Base-by-base conservation (phyloP, 2,113 vertebrate genomes). In the Pavo muticus region DNA sequence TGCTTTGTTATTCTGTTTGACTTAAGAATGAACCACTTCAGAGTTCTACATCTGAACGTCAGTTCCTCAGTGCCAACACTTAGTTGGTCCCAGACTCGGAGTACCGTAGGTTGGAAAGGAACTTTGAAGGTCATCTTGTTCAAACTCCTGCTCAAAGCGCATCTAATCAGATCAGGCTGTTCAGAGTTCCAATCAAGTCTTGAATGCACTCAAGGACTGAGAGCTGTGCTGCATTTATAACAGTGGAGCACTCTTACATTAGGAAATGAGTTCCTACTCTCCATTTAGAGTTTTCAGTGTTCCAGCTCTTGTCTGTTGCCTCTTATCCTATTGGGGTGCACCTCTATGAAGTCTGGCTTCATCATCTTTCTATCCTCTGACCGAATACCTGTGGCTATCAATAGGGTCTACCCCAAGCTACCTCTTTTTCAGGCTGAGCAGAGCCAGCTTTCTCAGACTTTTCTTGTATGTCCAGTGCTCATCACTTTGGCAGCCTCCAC, bases 351-450 rank as follows among this genome's bases (percentile, higher is more conserved):
- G 15, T 30, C 29, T 54, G 25, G 11, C 32, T 78, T 19, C 21
- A 44, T 48, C 25, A 42, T 69, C 40, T 70, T 30, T 73, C 42
- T 64, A 15, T 94, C 37, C 29, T 74, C 61, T 83, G 25, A n/a
- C 8, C 0, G 0, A 3, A 3, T 69, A 78, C 18, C 44, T 64
- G 11, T 39, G 69, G 42, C 30, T 67, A 69, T 25, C 24, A 23
- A 12, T 57, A n/a, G 75, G 24, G 14, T 37, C 6, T 60, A 48
- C 57, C 19, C 24, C 42, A 11, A 70, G 30, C 25, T 11, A 1
- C 35, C 23, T 47, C n/a, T 69, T 89, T 6, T 24, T 27, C 24
- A 73, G 57, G 7, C 52, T 78, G 18, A 42, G 40, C 6, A 61
- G 52, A 23, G 8, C 18, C 16, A 20, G 42, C 29, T 29, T 24